Percentiles rank a stretch among this genome's conserved stretches.
These are phyloP conservation scores for Carterocephalus palaemon DNA, from an alignment of 2,888 invertebrate species.

Conservation along the genomic window DNA sequence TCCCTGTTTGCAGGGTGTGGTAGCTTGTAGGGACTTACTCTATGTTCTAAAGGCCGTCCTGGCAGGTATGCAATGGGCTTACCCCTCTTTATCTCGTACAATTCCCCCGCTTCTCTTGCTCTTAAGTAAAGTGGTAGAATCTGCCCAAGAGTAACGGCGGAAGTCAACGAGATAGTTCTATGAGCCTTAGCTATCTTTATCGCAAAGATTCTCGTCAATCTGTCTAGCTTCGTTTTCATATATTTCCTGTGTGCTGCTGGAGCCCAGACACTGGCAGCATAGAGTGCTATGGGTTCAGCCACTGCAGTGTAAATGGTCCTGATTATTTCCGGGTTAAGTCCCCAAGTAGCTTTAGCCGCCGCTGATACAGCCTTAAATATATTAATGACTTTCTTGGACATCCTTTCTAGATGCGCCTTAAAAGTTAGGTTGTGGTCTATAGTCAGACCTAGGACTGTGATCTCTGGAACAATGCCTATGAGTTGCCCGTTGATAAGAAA, in stretches of 20 bases:
- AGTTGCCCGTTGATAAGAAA: too few species aligned
- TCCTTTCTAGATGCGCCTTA: not conserved
- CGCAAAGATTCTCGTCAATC: constrained; percentile 18
- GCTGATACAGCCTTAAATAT: constrained; percentile 13
- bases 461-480: not conserved
- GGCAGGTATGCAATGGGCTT: not conserved
- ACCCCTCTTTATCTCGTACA: constrained; percentile 16
- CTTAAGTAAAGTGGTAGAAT: constrained; percentile 29
- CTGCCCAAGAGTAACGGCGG: constrained; percentile 21
- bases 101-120: constrained; percentile 19
- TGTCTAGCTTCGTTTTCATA: constrained; percentile 6
- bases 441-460: not conserved
- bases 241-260: constrained; percentile 2
- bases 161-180: constrained; percentile 24
- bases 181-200: constrained; percentile 20
- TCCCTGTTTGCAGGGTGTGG: constrained; percentile 18
- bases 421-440: constrained; percentile 1
- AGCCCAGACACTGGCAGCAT: constrained; percentile 25
- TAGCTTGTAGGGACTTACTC: not conserved
- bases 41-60: constrained; percentile 1
- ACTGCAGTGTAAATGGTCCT: constrained; percentile 17
- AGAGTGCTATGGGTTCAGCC: constrained; percentile 21
- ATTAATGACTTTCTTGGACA: constrained; percentile 5
- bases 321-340: too few species aligned
- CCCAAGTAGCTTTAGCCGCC: too few species aligned